Evolutionary conservation across 2,797 vertebrate genomes (phyloP).

Genomic region (Macrochelys suwanniensis): DNA sequence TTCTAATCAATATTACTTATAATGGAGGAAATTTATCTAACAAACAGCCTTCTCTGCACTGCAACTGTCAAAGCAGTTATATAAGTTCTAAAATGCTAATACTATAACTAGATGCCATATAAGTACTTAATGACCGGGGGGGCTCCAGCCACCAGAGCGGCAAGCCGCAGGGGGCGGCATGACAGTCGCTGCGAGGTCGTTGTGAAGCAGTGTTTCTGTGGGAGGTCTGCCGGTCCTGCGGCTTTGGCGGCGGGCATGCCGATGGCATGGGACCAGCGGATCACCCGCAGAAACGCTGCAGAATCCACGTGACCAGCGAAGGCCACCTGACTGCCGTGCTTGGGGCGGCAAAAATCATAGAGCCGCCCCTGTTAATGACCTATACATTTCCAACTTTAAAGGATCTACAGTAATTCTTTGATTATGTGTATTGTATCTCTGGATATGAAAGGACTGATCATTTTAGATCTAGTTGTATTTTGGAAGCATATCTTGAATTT

Average conservation of each 20-base stretch:
- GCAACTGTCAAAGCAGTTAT: background rate
- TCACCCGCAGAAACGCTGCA: too few species aligned
- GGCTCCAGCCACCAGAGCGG: too few species aligned
- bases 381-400: background rate
- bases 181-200: too few species aligned
- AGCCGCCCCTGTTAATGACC: background rate
- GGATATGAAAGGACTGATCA: background rate
- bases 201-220: too few species aligned
- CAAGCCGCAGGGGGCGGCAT: too few species aligned
- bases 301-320: too few species aligned
- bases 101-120: background rate
- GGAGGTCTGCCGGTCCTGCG: too few species aligned
- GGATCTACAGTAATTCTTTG: background rate
- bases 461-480: background rate
- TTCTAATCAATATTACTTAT: background rate
- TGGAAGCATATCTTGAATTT: background rate
- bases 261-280: too few species aligned
- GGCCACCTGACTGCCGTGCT: too few species aligned
- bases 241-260: too few species aligned
- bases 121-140: background rate
- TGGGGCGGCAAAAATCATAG: too few species aligned
- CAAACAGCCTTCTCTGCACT: background rate
- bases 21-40: background rate
- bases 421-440: background rate
- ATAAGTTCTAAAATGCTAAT: background rate